These are phyloP conservation scores for Babylonia areolata DNA, from an alignment of 1,140 invertebrate species.

Conservation along the genomic window DNA sequence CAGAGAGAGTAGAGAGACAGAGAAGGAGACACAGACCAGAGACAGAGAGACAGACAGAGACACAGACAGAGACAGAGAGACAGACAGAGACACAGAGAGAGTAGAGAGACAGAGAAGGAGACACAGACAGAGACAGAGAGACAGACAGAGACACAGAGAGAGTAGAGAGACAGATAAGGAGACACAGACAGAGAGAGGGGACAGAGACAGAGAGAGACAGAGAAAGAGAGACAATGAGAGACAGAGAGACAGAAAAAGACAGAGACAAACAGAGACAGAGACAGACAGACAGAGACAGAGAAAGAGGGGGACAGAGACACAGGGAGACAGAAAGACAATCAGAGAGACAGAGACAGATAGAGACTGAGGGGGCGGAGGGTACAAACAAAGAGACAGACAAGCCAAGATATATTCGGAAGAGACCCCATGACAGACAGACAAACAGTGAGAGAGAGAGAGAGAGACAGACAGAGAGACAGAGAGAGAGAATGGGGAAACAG, in stretches of 20 bases:
- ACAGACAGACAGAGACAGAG: neutral
- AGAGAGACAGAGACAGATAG: neutral
- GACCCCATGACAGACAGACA: too few relatives aligned
- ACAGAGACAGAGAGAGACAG: neutral
- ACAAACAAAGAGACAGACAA: too few relatives aligned
- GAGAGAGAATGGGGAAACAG: too few relatives aligned
- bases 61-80: too few relatives aligned
- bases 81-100: too few relatives aligned
- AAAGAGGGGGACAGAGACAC: neutral
- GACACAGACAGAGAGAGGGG: neutral
- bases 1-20: neutral
- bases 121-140: neutral
- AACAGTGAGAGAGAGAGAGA: too few relatives aligned
- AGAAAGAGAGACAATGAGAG: too few relatives aligned
- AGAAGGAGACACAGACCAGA: neutral
- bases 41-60: neutral
- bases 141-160: neutral
- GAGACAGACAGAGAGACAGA: too few relatives aligned
- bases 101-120: neutral
- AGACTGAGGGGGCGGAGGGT: neutral
- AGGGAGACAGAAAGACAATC: neutral
- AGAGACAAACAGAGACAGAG: too few relatives aligned
- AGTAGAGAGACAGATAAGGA: too few relatives aligned
- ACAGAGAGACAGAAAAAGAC: too few relatives aligned
- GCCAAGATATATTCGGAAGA: too few relatives aligned